Evolutionary conservation across 2,113 vertebrate genomes (phyloP), one percentile per base, ranked within the genome.

Genomic region (Nyctibius bracteatus): DNA sequence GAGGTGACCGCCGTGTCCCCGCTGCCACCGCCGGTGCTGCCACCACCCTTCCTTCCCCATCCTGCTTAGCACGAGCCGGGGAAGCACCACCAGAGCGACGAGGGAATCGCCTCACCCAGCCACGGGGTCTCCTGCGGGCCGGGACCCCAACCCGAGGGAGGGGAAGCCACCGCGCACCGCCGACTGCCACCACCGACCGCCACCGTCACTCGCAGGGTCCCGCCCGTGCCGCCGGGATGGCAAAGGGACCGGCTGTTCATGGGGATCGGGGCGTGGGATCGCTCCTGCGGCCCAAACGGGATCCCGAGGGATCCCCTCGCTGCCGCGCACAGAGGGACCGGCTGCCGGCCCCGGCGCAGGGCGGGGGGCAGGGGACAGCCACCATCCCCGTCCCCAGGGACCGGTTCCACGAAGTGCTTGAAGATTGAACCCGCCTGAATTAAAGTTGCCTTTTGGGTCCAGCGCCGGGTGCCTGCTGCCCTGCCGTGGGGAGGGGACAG

Each of bases 1-100:
- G 92, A 98, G 95, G 97, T 98, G 98, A 98, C 88, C 3, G 5
- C 31, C 2, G 2, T 4, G 11, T 25, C 49, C 54, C 18, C 8
- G 1, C 14, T 0, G 9, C 73, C 63, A 6, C 65, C 9, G 1
- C 72, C 5, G 10, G 43, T 57, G 1, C 14, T 0, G 9, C 73
- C 16, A 22, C 70, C 86, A 25, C 27, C 78, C 2, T 37, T 44
- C 66, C 61, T 62, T 57, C 47, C 59, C 65, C 73, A 37, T 30
- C 35, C 94, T 19, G 59, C 88, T 93, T 44, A 9, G 43, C 82
- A 47, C 25, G 5, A 75, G 72, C 84, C 10, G 52, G 81, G 65
- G 71, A 66, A 54, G 58, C 43, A 1, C 52, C 86, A 30, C 27
- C 12, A 35, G 61, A 37, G 6, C n/a, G 13, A 28, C 16, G 28